A percentile compares a stretch with the other conserved stretches of the same genome.
Conservation (phyloP, 2,113 vertebrate genomes). For the Cranoglanis bouderius region DNA sequence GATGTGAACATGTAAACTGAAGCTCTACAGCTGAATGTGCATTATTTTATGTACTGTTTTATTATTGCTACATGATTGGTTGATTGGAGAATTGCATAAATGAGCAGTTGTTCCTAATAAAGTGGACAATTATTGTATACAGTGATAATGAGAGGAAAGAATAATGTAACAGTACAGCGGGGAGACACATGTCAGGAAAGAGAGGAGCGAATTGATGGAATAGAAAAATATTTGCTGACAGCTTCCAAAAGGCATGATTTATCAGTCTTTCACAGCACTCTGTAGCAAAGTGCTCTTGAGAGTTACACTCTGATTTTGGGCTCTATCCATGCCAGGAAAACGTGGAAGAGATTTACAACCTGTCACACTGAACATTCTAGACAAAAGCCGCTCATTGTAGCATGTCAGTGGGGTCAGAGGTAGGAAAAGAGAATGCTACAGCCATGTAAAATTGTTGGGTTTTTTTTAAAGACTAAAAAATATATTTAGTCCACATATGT, state of each 20-base stretch:
- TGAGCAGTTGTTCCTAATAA: not conserved
- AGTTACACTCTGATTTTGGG: constrained; percentile 10
- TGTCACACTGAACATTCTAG: not conserved
- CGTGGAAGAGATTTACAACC: constrained; percentile 20
- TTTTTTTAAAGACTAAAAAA: too few species aligned
- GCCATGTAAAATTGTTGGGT: constrained; percentile 15
- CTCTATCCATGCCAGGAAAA: not conserved
- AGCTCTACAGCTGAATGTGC: not conserved
- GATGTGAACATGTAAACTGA: not conserved
- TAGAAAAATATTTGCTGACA: not conserved
- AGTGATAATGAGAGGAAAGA: not conserved
- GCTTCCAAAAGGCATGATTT: constrained; percentile 17
- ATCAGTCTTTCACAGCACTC: constrained; percentile 5
- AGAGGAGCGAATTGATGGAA: not conserved
- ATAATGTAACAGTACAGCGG: not conserved
- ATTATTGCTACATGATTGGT: not conserved
- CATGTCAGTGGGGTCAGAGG: constrained; percentile 18
- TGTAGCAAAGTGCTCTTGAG: constrained; percentile 27
- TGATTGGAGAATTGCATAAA: not conserved
- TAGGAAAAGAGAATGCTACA: constrained; percentile 13
- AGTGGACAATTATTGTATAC: not conserved
- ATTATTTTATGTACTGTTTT: not conserved
- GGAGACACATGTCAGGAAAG: not conserved
- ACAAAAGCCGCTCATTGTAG: constrained; percentile 19
- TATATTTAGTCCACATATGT: not conserved